Conservation (phyloP, 2,113 vertebrate species). For the Arvicanthis niloticus region DNA sequence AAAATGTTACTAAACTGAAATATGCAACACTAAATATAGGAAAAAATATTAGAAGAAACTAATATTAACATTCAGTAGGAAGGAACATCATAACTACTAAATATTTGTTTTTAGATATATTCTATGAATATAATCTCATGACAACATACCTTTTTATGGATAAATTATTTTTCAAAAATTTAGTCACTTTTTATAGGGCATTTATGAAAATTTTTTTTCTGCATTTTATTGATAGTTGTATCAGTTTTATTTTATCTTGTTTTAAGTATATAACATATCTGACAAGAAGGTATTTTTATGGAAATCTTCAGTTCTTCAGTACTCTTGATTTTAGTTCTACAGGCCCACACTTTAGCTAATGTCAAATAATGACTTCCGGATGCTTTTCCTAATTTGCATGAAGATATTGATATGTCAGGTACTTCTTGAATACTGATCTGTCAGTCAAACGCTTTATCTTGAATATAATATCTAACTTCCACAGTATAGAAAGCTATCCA, state of each 20-base stretch:
- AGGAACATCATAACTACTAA: background rate
- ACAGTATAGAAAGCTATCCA: slow-evolving; percentile 77
- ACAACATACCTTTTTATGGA: background rate
- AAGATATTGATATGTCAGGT: slow-evolving; percentile 69
- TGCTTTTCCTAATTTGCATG: slow-evolving; percentile 75
- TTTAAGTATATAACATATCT: background rate
- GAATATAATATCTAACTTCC: slow-evolving; percentile 76
- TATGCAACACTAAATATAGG: background rate
- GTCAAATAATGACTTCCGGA: slow-evolving; percentile 66
- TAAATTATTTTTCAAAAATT: background rate
- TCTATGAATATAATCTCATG: background rate
- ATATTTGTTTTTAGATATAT: background rate
- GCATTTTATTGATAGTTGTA: background rate
- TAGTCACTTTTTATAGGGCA: background rate
- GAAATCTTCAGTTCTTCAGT: background rate
- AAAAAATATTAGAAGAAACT: background rate
- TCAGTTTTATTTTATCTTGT: background rate
- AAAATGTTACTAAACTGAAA: background rate
- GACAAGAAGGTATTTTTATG: background rate
- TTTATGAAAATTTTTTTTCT: background rate
- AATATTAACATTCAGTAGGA: background rate
- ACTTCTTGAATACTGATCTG: slow-evolving; percentile 70
- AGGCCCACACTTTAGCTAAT: background rate
- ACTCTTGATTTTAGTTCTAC: slow-evolving; percentile 2
- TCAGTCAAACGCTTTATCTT: slow-evolving; percentile 78